A percentile compares a stretch with the other conserved stretches of the same genome.
phyloP scores from a whole-genome alignment of 2,888 invertebrate genomes.

The Ennomos fuscantarius region DNA sequence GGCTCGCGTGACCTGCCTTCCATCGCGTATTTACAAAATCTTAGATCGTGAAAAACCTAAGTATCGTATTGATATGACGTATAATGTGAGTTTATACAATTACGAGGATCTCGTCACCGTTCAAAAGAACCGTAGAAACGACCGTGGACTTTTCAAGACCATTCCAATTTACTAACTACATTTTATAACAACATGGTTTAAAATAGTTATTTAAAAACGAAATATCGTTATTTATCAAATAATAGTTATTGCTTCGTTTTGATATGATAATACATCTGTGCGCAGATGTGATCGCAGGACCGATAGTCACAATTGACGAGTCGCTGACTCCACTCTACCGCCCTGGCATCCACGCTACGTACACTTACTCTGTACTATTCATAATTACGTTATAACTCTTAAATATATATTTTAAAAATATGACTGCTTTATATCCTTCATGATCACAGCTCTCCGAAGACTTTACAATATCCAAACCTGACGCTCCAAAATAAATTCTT shows the following conservation, averaged over 20 bases:
- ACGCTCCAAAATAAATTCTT: conserved; percentile 84
- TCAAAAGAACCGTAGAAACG: conserved; percentile 82
- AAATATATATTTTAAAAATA: conserved; percentile 83
- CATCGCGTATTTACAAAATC: conserved; percentile 51
- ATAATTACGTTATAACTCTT: conserved; percentile 82
- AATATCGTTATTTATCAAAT: conserved; percentile 78
- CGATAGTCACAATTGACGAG: conserved; percentile 22
- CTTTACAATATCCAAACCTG: conserved; percentile 81
- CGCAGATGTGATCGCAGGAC: conserved; percentile 50
- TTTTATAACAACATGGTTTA: conserved; percentile 81
- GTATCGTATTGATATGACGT: conserved; percentile 75
- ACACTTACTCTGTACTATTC: conserved; percentile 62
- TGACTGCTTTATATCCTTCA: conserved; percentile 84
- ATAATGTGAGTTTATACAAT: conserved; percentile 68
- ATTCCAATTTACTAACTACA: conserved; percentile 82
- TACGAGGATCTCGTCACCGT: conserved; percentile 68
- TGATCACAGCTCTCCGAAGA: conserved; percentile 84
- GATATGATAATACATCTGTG: conserved; percentile 78
- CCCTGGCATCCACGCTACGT: conserved; percentile 43
- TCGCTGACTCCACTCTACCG: neutral
- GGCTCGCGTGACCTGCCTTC: conserved; percentile 1
- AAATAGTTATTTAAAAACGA: conserved; percentile 81
- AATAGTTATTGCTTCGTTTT: conserved; percentile 83
- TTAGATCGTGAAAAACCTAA: conserved; percentile 56
- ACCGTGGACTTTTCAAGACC: conserved; percentile 80